Percentiles rank a stretch among this genome's conserved stretches.
Conservation (phyloP, 2,113 vertebrate species). For the Ctenodactylus gundi region DNA sequence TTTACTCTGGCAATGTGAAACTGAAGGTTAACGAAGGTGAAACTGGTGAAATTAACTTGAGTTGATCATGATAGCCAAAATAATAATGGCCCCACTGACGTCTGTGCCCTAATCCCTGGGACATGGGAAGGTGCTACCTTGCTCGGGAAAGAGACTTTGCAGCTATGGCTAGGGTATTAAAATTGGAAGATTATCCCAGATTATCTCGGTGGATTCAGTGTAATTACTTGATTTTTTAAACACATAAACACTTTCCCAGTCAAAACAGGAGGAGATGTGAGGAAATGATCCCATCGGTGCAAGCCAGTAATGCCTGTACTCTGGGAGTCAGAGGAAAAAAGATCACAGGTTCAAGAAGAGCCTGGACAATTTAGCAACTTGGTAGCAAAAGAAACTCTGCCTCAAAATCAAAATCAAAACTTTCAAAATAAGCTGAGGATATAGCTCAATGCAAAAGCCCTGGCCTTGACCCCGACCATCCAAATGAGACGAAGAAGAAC, state of each 20-base stretch:
- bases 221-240: neutral
- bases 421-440: no score
- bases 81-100: neutral
- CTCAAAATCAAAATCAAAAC: no score
- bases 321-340: no score
- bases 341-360: no score
- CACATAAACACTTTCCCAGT: neutral
- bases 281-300: no score
- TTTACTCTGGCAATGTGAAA: constrained; percentile 1
- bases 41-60: neutral
- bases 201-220: neutral
- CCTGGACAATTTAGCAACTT: no score
- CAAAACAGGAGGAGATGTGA: neutral
- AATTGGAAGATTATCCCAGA: neutral
- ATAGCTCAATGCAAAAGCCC: no score
- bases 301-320: no score
- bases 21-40: neutral
- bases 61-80: neutral
- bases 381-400: no score
- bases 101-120: neutral
- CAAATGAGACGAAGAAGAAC: no score
- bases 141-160: neutral
- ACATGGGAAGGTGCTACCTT: neutral
- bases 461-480: no score
- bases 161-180: neutral